Evolutionary conservation across 1,140 invertebrate genomes (phyloP), one percentile per base, ranked within the genome.

Genomic region (Diorhabda elongata): DNA sequence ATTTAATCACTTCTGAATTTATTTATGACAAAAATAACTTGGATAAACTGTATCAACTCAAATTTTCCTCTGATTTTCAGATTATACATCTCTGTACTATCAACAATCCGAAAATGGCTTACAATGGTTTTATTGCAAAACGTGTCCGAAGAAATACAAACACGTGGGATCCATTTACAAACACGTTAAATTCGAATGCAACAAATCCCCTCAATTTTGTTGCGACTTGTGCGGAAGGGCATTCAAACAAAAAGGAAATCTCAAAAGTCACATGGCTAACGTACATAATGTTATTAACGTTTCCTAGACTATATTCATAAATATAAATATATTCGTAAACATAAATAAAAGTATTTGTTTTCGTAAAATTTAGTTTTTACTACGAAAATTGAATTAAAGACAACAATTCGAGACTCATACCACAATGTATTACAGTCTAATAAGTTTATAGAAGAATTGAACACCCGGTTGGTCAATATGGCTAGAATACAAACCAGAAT

Each of bases 131-230:
- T 8, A 8, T 4, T 70, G 69, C 42, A 63, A 58, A 9, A 70
- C 41, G 3, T 71, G 70, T 47, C 26, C 43, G 4, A 67, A 60
- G 11, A 64, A 8, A 47, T 71, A 71, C 62, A 71, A 65, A 44
- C 47, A 58, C 43, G 42, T 26, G 3, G 9, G 43, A 42, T 65
- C 62, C 9, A 4, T 65, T 44, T 59, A 26, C 8, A 62, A 67
- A 63, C 71, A 73, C 42, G 44, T 42, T 3, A 70, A 47, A 42
- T 74, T 68, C 60, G 73, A 74, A 65, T 74, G 71, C 58, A 63
- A 56, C 6, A 65, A 70, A 45, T 5, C 62, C 7, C 71, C 73
- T 2, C 44, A 64, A 57, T 74, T 74, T 47, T 58, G n/a, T 7
- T 73, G 71, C 47, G 45, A 44, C n/a, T n/a, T 67, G 6, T 74